Evolutionary conservation across 2,113 vertebrate genomes (phyloP).

Genomic region (Caretta caretta): DNA sequence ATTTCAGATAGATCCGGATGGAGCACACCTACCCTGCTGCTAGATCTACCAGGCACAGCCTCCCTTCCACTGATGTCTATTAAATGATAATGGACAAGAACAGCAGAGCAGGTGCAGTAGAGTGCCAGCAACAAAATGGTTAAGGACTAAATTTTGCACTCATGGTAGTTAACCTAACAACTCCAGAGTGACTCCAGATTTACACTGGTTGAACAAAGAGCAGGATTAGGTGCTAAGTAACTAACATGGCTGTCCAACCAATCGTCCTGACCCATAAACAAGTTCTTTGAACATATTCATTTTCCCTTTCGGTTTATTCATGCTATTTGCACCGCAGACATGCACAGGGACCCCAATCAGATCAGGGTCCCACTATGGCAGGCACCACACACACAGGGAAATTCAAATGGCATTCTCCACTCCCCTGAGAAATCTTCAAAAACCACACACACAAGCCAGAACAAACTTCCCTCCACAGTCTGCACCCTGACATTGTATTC

Average conservation of each 20-base stretch:
- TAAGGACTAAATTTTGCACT: background rate
- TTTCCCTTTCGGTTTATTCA: background rate
- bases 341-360: background rate
- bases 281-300: background rate
- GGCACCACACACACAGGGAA: background rate
- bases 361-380: accelerated
- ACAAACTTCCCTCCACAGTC: background rate
- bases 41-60: background rate
- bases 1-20: background rate
- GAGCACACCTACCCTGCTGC: background rate
- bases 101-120: background rate
- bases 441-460: background rate
- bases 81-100: background rate
- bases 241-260: accelerated
- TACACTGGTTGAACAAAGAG: background rate
- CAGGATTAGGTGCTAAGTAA: background rate
- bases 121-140: too few relatives aligned
- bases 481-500: background rate
- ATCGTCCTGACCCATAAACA: background rate
- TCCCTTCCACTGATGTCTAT: background rate
- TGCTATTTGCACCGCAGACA: accelerated
- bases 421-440: background rate
- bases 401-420: background rate
- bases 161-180: background rate
- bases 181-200: background rate